Conservation (phyloP, 2,113 vertebrate genomes). For the Anhinga rufa region DNA sequence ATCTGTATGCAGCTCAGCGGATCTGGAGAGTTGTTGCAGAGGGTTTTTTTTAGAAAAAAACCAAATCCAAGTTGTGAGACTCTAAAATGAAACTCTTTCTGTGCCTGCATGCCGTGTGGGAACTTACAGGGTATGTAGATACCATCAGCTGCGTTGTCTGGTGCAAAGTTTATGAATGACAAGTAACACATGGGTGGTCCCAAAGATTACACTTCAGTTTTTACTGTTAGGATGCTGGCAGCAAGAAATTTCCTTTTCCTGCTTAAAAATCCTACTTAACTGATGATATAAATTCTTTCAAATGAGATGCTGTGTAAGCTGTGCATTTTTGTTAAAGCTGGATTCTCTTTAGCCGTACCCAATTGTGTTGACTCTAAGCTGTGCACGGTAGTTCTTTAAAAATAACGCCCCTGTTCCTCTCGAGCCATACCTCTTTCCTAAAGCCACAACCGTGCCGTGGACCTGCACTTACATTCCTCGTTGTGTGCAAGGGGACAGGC, state of each 20-base stretch:
- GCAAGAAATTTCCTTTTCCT: not conserved
- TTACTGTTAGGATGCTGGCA: not conserved
- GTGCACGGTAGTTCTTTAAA: not conserved
- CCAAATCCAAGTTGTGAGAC: not conserved
- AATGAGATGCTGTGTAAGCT: not conserved
- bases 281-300: not conserved
- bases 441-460: not conserved
- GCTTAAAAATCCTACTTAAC: not conserved
- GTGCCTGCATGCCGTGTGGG: fast-evolving
- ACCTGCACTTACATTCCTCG: not conserved
- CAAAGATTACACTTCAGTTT: not conserved
- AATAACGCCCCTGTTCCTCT: not conserved
- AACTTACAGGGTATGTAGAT: not conserved
- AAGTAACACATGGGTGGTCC: not conserved
- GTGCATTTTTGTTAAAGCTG: not conserved
- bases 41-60: not conserved
- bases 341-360: not conserved
- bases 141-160: not conserved
- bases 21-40: not conserved
- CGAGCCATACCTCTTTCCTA: not conserved
- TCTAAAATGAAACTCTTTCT: not conserved
- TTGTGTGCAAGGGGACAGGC: not conserved
- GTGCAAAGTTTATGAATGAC: not conserved
- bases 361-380: not conserved
- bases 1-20: not conserved